A percentile compares a stretch with the other conserved stretches of the same genome.
phyloP scores from a whole-genome alignment of 2,113 vertebrate genomes.

The Archocentrus centrarchus region DNA sequence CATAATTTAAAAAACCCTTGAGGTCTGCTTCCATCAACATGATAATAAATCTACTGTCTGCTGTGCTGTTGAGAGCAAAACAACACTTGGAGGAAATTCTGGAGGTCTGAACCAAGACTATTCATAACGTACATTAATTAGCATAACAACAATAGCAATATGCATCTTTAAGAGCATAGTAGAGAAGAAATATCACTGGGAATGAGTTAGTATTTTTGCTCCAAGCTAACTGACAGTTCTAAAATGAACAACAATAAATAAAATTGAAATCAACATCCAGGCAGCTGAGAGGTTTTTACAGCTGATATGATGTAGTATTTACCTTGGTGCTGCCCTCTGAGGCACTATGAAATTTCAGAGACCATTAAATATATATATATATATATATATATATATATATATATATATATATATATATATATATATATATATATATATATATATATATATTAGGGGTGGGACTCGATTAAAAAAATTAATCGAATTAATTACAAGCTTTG shows the following conservation, averaged over 20 bases:
- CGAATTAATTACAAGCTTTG: too few species aligned
- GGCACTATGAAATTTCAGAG: not conserved
- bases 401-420: too few species aligned
- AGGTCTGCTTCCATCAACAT: constrained; percentile 63
- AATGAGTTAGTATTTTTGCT: not conserved
- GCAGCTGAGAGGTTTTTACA: constrained; percentile 8
- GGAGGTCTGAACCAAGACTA: not conserved
- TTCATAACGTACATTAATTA: constrained; percentile 8
- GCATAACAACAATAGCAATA: constrained; percentile 24
- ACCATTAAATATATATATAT: too few species aligned
- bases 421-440: too few species aligned
- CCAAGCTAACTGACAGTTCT: not conserved
- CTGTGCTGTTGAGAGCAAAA: constrained; percentile 35
- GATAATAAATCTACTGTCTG: constrained; percentile 55
- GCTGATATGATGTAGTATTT: constrained; percentile 12
- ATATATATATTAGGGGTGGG: too few species aligned
- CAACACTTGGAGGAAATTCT: constrained; percentile 4
- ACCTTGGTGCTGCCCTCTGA: not conserved
- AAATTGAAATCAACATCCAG: not conserved
- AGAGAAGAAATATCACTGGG: not conserved
- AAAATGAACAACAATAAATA: constrained; percentile 15
- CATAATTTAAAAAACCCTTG: constrained; percentile 56
- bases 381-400: too few species aligned
- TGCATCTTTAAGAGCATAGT: not conserved
- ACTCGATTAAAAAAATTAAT: too few species aligned